Conservation (phyloP, 2,797 vertebrate species). For the Sebastes steindachneri region DNA sequence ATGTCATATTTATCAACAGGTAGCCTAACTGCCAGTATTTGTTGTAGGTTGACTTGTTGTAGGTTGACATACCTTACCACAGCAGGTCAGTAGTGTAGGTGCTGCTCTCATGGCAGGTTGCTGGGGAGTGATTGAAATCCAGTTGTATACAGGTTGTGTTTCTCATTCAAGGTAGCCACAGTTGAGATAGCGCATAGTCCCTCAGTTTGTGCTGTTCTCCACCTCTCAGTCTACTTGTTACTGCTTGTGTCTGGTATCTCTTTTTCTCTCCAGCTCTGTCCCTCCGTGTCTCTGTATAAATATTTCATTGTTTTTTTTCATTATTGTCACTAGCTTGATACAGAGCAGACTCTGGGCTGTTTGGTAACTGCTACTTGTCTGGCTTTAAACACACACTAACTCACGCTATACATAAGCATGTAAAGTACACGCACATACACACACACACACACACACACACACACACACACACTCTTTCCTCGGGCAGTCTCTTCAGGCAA, state of each 20-base stretch:
- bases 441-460: background rate
- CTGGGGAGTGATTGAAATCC: background rate
- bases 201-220: background rate
- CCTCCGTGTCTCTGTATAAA: slow-evolving; percentile 3
- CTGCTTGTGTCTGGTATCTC: background rate
- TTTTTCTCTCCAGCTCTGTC: background rate
- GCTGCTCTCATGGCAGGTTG: background rate
- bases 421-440: background rate
- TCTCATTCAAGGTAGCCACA: background rate
- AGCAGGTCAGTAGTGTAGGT: background rate
- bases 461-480: background rate
- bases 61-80: background rate
- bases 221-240: background rate
- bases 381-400: slow-evolving; percentile 1
- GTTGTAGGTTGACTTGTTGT: background rate
- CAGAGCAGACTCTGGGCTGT: background rate
- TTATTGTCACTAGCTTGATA: slow-evolving; percentile 8
- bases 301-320: slow-evolving; percentile 1
- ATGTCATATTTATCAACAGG: background rate
- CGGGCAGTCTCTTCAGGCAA: slow-evolving; percentile 28
- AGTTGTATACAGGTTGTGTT: background rate
- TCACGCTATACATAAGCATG: background rate
- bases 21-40: background rate
- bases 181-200: background rate
- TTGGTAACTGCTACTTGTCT: slow-evolving; percentile 6